Conservation (phyloP, 2,113 vertebrate species). For the Gyps fulvus region DNA sequence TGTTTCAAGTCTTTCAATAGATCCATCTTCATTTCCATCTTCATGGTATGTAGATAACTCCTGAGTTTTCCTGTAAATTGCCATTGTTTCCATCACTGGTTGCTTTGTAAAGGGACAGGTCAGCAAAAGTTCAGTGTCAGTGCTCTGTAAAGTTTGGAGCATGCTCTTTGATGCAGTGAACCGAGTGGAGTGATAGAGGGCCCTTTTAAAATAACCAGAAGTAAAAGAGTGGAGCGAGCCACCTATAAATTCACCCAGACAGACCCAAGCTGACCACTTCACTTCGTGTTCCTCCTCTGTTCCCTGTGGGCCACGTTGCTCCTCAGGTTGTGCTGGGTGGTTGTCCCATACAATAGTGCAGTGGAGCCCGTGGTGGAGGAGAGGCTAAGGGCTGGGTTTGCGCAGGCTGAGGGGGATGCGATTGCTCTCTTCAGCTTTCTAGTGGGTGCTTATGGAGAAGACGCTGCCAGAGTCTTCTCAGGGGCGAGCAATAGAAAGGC, state of each 20-base stretch:
- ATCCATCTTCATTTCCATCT: not conserved
- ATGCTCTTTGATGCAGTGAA: not conserved
- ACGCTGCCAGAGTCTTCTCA: not conserved
- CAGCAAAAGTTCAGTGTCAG: not conserved
- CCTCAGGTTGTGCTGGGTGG: not conserved
- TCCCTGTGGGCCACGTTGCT: not conserved
- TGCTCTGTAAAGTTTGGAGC: not conserved
- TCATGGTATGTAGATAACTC: not conserved
- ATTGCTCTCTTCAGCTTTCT: not conserved
- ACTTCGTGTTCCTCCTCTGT: not conserved
- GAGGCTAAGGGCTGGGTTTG: not conserved
- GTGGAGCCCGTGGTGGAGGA: fast-evolving
- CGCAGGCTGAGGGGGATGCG: not conserved
- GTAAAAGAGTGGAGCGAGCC: not conserved
- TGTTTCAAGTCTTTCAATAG: not conserved
- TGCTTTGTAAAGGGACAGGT: not conserved
- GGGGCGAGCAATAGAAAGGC: not conserved
- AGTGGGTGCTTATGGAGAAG: not conserved
- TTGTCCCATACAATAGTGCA: not conserved
- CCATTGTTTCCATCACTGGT: not conserved
- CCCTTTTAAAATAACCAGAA: not conserved
- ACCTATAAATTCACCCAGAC: not conserved
- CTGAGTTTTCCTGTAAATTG: not conserved
- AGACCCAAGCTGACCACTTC: not conserved
- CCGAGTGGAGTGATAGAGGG: not conserved